A percentile compares a stretch with the other conserved stretches of the same genome.
Evolutionary conservation across 2,888 invertebrate genomes (phyloP).

Genomic region (Ptychoptera contaminata): DNA sequence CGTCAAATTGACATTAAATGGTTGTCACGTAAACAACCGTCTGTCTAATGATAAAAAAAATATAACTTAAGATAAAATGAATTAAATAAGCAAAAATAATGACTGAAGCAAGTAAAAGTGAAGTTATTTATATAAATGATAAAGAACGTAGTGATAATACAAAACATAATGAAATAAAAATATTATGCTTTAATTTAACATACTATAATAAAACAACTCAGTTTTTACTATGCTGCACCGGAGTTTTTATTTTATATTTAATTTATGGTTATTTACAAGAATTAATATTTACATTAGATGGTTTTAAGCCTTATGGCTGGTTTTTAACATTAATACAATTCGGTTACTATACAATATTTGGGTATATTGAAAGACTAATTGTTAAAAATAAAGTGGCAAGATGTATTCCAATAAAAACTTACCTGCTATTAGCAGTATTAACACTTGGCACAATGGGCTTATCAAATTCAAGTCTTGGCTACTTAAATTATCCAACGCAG

Average conservation of each 20-base stretch:
- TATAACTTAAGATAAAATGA: background rate
- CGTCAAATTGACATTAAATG: background rate
- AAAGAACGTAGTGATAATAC: slow-evolving; percentile 1
- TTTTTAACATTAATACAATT: slow-evolving; percentile 88
- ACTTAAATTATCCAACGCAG: slow-evolving; percentile 92
- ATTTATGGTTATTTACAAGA: slow-evolving; percentile 88
- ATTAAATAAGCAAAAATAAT: too few species aligned
- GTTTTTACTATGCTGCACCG: slow-evolving; percentile 58
- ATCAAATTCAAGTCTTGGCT: slow-evolving; percentile 86
- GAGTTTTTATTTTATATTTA: slow-evolving; percentile 76
- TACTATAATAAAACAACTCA: slow-evolving; percentile 47
- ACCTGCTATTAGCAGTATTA: slow-evolving; percentile 65
- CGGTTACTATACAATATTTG: slow-evolving; percentile 67
- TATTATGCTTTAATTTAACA: slow-evolving; percentile 60
- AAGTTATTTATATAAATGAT: slow-evolving; percentile 1
- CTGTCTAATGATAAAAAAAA: background rate
- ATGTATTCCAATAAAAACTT: slow-evolving; percentile 68
- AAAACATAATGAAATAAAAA: slow-evolving; percentile 23
- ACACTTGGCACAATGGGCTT: slow-evolving; percentile 93
- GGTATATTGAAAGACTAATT: slow-evolving; percentile 49
- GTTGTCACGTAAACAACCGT: background rate
- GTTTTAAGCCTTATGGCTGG: slow-evolving; percentile 80
- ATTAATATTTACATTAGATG: slow-evolving; percentile 78
- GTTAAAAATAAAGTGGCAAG: slow-evolving; percentile 42
- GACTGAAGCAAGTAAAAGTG: too few species aligned